Evolutionary conservation across 92 coral and sea anemone genomes (phyloP), one percentile per base, ranked within the genome.

Genomic region (Parazoanthus swiftii): DNA sequence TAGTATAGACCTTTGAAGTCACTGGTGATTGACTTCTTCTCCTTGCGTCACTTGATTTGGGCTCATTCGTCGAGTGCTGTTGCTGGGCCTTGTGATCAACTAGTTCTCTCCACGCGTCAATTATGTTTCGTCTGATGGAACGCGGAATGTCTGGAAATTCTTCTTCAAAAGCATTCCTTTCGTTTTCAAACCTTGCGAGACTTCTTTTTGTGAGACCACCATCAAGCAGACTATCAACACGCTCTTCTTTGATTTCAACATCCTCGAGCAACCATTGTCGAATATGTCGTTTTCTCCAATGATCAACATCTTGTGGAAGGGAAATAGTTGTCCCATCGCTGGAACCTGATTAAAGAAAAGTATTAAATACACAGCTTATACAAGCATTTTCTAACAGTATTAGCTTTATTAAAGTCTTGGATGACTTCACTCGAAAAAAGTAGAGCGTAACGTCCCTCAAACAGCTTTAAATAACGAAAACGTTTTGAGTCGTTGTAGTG

Each of bases 171-270:
- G 89, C 89, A 63, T 77, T 44, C 56, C 43, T 33, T 3, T 75
- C 89, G 4, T 54, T 86, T 63, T 35, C 48, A 86, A 23, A 86
- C 44, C 82, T 86, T 77, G 63, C 1, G 10, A 86, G 74, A 75
- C 89, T 86, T 36, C 73, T 75, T 16, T 56, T 75, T 18, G 89
- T 86, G 39, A 86, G 89, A 86, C 89, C 89, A 74, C 74, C 74
- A n/a, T 86, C 25, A 37, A 86, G 9, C 35, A 86, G 54, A 39
- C 8, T 36, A 37, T 86, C 82, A 36, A 86, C 89, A 77, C 76
- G 25, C 63, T 75, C 75, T 56, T 86, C 74, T 35, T 54, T 42
- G 42, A 86, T 65, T 86, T 86, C 89, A 21, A 86, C 89, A 6
- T 86, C 89, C 20, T 86, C 74, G 5, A 58, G 89, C 44, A 86